A percentile compares a stretch with the other conserved stretches of the same genome.
Conservation (phyloP, 2,888 invertebrate genomes). For the Actias luna region DNA sequence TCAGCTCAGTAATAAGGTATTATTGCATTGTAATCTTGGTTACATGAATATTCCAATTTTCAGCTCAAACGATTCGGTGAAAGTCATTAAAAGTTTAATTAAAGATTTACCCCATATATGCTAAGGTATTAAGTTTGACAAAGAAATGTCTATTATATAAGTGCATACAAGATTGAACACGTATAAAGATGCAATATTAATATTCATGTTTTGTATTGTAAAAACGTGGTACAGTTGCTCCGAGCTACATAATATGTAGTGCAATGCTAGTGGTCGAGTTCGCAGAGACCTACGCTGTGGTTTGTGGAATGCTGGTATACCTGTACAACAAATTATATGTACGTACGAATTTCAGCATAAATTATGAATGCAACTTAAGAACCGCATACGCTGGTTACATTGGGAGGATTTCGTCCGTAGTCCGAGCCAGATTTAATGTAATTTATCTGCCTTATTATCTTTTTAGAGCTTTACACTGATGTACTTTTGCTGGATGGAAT, state of each 20-base stretch:
- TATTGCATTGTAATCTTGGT: too few relatives aligned
- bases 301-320: constrained; percentile 3
- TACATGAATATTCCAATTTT: too few relatives aligned
- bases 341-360: background rate
- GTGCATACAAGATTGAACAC: too few relatives aligned
- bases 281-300: background rate
- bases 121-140: too few relatives aligned
- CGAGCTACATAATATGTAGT: background rate
- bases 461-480: too few relatives aligned
- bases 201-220: background rate
- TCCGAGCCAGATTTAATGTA: background rate
- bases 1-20: too few relatives aligned
- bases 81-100: too few relatives aligned
- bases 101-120: too few relatives aligned
- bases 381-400: background rate
- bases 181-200: background rate
- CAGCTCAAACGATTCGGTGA: too few relatives aligned
- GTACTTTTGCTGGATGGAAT: too few relatives aligned
- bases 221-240: background rate
- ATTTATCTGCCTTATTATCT: too few relatives aligned
- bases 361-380: background rate
- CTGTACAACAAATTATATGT: background rate
- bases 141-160: too few relatives aligned
- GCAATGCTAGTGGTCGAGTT: background rate
- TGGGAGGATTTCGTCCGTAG: background rate